Evolutionary conservation across 2,797 vertebrate genomes (phyloP), one percentile per base, ranked within the genome.

Genomic region (Decapterus maruadsi): DNA sequence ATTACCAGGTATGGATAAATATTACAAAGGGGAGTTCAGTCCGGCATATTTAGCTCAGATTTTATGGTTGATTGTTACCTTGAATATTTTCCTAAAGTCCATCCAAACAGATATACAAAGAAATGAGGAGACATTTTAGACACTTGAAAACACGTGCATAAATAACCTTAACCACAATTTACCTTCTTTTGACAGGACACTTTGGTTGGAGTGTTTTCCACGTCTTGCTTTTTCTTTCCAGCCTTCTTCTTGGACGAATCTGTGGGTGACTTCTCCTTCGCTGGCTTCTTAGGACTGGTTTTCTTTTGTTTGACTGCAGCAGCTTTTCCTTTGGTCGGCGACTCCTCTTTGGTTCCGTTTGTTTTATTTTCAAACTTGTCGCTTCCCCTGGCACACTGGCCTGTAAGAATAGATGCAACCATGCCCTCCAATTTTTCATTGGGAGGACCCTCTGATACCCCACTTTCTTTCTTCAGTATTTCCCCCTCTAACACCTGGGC

Each of bases 281-380:
- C 77, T 22, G 75, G 68, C 81, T 93, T 95, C 82, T 93, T 95
- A 29, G 84, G 80, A 71, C 80, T 87, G 57, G 20, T 62, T 72
- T 93, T 95, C 86, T 93, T 95, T 70, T 89, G 87, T 88, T 94
- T 95, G 84, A 71, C 62, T 58, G 67, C 43, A 5, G 85, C 45
- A 53, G 81, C 76, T 89, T 93, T 94, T 48, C 81, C 89, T 90
- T 95, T 94, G 88, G 89, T 87, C 73, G 91, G 90, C 58, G 80
- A 88, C 82, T 93, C 85, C 71, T 95, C 93, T 94, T 94, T 95
- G 94, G 94, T 91, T 92, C 89, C 89, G 26, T 93, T 93, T 4
- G 92, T 87, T 83, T 93, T 93, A 80, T 87, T 92, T 79, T 93
- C 92, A 73, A 69, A 82, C 63, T 75, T 78, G 67, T 93, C 88